phyloP scores from a whole-genome alignment of 2,113 vertebrate genomes.

The Cyanoramphus novaezelandiae region DNA sequence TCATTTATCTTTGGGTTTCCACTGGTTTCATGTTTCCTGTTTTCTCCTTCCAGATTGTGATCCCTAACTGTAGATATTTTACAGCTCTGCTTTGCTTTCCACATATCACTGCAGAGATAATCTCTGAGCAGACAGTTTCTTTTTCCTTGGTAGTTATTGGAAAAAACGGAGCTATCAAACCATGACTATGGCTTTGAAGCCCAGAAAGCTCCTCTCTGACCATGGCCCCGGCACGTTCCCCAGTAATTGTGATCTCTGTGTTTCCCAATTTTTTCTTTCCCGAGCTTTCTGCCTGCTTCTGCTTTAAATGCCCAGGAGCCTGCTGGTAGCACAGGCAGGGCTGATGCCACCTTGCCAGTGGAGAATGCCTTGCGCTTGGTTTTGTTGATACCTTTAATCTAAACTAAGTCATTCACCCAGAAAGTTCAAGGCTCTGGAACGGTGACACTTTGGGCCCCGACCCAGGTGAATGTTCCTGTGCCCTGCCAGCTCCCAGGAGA shows the following conservation, averaged over 20 bases:
- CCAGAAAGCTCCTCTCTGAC: not conserved
- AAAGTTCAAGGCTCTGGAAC: conserved; percentile 41
- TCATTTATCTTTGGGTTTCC: conserved; percentile 54
- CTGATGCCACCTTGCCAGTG: not conserved
- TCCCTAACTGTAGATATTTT: conserved; percentile 57
- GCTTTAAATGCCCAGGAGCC: conserved; percentile 22
- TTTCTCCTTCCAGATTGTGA: conserved; percentile 60
- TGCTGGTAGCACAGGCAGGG: not conserved
- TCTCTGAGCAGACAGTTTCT: conserved; percentile 49
- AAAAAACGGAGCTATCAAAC: conserved; percentile 6
- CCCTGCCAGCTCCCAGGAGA: conserved; percentile 7
- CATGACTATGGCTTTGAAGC: not conserved
- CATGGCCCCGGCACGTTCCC: not conserved
- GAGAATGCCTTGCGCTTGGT: conserved; percentile 12
- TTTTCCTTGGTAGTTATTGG: conserved; percentile 45
- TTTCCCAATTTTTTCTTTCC: not conserved
- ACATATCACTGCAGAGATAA: conserved; percentile 58
- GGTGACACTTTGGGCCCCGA: not conserved
- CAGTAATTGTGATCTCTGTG: not conserved
- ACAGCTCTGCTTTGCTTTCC: conserved; percentile 60
- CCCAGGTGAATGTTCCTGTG: conserved; percentile 32
- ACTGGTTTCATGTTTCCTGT: conserved; percentile 58
- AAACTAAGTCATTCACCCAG: conserved; percentile 55
- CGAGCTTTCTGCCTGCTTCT: not conserved
- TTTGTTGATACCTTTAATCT: conserved; percentile 56